Evolutionary conservation across 2,797 vertebrate genomes (phyloP).

Genomic region (Sebastes ruberrimus): DNA sequence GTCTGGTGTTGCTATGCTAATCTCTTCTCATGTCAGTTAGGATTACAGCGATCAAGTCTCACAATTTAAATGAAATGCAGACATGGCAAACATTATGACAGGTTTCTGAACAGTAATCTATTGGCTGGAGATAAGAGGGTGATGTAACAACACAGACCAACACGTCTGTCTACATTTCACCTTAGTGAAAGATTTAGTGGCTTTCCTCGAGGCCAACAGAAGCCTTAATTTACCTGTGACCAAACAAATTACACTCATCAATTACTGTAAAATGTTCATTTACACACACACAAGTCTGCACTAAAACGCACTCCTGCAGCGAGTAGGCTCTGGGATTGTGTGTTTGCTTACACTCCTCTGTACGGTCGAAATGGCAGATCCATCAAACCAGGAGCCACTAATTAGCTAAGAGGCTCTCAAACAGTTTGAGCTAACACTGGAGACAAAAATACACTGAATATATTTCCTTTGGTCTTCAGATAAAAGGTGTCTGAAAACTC

Average conservation of each 20-base stretch:
- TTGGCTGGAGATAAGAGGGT: slow-evolving; percentile 29
- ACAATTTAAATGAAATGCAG: slow-evolving; percentile 29
- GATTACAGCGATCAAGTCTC: slow-evolving; percentile 46
- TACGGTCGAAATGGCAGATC: slow-evolving; percentile 6
- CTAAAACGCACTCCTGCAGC: neutral
- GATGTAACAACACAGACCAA: neutral
- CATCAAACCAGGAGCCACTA: slow-evolving; percentile 44
- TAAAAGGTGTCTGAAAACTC: slow-evolving; percentile 27
- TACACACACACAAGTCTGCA: neutral
- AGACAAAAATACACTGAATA: slow-evolving; percentile 30
- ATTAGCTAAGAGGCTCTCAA: slow-evolving; percentile 41
- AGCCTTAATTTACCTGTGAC: slow-evolving; percentile 20
- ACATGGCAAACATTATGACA: slow-evolving; percentile 33
- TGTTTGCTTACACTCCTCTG: slow-evolving; percentile 19
- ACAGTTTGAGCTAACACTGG: slow-evolving; percentile 21
- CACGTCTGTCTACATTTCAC: slow-evolving; percentile 9
- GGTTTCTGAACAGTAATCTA: slow-evolving; percentile 13
- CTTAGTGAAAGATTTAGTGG: slow-evolving; percentile 2
- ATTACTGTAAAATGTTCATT: slow-evolving; percentile 16
- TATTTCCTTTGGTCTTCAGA: slow-evolving; percentile 17
- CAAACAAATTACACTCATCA: slow-evolving; percentile 14
- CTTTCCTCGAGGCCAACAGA: neutral
- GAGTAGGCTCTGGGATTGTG: neutral
- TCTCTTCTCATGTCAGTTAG: slow-evolving; percentile 46
- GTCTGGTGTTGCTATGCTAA: slow-evolving; percentile 30